Evolutionary conservation across 2,888 invertebrate genomes (phyloP).

Genomic region (Actias luna): DNA sequence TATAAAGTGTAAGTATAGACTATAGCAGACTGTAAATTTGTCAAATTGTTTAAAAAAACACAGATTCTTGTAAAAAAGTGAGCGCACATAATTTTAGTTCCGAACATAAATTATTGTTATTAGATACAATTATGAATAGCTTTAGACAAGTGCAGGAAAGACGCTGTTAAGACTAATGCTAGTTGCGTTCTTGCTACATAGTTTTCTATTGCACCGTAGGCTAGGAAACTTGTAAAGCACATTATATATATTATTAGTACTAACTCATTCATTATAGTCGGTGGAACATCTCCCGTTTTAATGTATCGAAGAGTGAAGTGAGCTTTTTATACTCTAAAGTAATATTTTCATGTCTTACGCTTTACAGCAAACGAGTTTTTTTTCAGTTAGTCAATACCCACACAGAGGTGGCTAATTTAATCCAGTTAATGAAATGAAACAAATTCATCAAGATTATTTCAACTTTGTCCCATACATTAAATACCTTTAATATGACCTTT

Average conservation of each 20-base stretch:
- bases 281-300: slow-evolving; percentile 3
- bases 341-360: background rate
- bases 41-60: background rate
- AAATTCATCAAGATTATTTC: too few species aligned
- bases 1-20: background rate
- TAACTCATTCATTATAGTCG: slow-evolving; percentile 4
- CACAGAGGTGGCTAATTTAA: background rate
- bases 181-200: slow-evolving; percentile 5
- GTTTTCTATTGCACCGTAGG: slow-evolving; percentile 6
- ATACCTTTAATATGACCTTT: too few species aligned
- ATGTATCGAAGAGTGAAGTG: background rate
- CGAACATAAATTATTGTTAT: slow-evolving; percentile 42
- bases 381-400: background rate
- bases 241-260: slow-evolving; percentile 1
- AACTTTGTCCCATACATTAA: too few species aligned
- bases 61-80: slow-evolving; percentile 19
- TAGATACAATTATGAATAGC: slow-evolving; percentile 42
- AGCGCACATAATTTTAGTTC: slow-evolving; percentile 41
- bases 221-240: slow-evolving; percentile 1
- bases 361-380: background rate
- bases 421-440: too few species aligned
- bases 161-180: slow-evolving; percentile 23
- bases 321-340: background rate
- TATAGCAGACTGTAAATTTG: background rate
- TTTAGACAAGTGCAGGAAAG: slow-evolving; percentile 28